Percentiles rank a stretch among this genome's conserved stretches.
Conservation (phyloP, 2,113 vertebrate genomes). For the Prunella fulvescens region DNA sequence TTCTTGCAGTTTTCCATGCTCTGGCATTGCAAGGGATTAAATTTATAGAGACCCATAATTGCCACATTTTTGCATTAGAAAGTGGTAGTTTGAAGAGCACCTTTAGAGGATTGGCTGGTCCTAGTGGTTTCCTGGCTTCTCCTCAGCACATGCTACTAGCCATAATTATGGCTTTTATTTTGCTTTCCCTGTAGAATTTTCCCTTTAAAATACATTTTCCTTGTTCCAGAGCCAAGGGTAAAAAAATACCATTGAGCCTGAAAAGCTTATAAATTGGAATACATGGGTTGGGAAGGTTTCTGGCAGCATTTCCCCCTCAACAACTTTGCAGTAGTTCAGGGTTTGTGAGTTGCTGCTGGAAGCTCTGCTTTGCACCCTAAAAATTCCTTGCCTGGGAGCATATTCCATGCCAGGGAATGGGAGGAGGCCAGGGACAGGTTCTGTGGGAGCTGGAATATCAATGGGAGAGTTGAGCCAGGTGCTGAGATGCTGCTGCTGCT, state of each 20-base stretch:
- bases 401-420: neutral
- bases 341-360: neutral
- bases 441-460: neutral
- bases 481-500: neutral
- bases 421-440: neutral
- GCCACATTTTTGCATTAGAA: neutral
- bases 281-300: fast-evolving
- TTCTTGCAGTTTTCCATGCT: neutral
- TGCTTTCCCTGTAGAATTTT: neutral
- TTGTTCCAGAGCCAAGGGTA: neutral
- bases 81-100: neutral
- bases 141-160: neutral
- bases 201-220: neutral
- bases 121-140: neutral
- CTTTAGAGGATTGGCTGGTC: neutral
- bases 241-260: neutral
- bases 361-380: fast-evolving
- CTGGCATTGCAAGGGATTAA: neutral
- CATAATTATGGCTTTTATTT: neutral
- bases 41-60: neutral
- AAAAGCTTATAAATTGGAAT: neutral
- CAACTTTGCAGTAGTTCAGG: neutral
- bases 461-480: fast-evolving
- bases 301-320: neutral
- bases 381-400: neutral